phyloP scores from a whole-genome alignment of 2,797 vertebrate species.

The Hippopotamyrus pictus region DNA sequence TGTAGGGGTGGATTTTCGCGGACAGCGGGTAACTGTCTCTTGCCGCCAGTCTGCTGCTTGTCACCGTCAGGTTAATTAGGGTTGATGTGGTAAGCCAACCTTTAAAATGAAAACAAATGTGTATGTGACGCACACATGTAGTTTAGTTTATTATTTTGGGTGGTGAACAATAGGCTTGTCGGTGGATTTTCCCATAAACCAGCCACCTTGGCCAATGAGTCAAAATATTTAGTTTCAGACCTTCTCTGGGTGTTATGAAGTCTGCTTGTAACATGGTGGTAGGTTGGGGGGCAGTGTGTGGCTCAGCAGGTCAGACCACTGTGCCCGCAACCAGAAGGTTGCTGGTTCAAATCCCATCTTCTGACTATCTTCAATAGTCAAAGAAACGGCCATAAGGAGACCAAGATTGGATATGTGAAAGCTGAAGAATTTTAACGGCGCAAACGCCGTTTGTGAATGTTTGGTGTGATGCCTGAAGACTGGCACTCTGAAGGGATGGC shows the following conservation, averaged over 20 bases:
- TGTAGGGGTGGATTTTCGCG: background rate
- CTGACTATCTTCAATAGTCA: background rate
- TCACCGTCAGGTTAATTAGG: background rate
- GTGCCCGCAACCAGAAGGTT: background rate
- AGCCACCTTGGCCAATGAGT: background rate
- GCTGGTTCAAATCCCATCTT: background rate
- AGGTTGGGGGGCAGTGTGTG: background rate
- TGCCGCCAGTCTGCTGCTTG: background rate
- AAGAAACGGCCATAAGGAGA: background rate
- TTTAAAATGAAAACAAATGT: background rate
- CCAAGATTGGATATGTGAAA: background rate
- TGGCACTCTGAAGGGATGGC: background rate
- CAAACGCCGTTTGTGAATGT: background rate
- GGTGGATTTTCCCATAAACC: background rate
- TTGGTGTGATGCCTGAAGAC: background rate
- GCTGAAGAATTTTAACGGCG: background rate
- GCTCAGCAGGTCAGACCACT: background rate
- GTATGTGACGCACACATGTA: background rate
- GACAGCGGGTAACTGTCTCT: background rate
- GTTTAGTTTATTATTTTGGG: background rate
- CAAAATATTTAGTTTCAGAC: background rate
- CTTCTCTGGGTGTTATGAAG: background rate
- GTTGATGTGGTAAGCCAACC: background rate
- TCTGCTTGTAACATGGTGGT: background rate
- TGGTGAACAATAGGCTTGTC: background rate